These are phyloP conservation scores for Coracopsis vasa DNA, from an alignment of 2,113 vertebrate species.

Conservation along the genomic window DNA sequence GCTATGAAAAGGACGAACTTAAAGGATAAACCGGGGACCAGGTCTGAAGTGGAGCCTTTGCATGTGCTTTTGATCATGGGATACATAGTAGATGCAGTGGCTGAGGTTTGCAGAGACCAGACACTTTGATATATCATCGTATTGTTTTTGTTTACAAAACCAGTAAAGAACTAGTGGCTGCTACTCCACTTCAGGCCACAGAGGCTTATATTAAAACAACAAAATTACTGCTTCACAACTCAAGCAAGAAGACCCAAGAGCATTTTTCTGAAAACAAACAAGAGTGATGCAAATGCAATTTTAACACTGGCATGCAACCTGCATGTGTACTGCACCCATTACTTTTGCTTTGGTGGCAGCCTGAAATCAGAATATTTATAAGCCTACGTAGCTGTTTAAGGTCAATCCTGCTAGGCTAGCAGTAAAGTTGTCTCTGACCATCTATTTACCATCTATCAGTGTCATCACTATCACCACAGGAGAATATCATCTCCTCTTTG, in stretches of 20 bases:
- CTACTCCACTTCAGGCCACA: neutral
- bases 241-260: slow-evolving; percentile 4
- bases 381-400: neutral
- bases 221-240: slow-evolving; percentile 2
- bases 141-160: neutral
- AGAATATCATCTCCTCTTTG: neutral
- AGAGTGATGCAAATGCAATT: slow-evolving; percentile 1
- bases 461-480: neutral
- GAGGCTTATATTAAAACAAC: neutral
- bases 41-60: neutral
- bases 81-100: neutral
- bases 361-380: neutral
- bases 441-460: neutral
- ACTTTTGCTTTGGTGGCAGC: neutral
- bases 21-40: neutral
- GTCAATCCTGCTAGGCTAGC: neutral
- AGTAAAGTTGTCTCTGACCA: neutral
- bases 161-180: neutral
- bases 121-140: neutral
- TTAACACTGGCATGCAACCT: neutral
- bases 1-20: neutral
- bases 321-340: neutral
- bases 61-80: accelerated
- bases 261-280: slow-evolving; percentile 31
- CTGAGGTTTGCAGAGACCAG: neutral